Percentiles rank a stretch among this genome's conserved stretches.
phyloP scores from a whole-genome alignment of 2,797 vertebrate genomes.

The Tokudaia muenninki region DNA sequence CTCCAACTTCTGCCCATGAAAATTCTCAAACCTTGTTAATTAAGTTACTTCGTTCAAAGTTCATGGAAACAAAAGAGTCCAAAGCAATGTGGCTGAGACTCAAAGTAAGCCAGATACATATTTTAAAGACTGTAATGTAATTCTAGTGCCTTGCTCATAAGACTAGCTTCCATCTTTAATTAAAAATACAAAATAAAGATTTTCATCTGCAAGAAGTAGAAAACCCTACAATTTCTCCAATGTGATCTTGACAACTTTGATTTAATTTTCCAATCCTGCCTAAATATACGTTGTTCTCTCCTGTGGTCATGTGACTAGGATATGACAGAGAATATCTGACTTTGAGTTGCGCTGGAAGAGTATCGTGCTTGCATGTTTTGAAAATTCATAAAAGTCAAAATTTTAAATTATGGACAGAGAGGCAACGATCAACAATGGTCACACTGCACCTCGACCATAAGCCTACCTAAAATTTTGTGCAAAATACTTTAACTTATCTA shows the following conservation, averaged over 20 bases:
- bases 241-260: background rate
- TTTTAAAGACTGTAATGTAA: slow-evolving; percentile 12
- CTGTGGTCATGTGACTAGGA: background rate
- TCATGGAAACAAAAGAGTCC: background rate
- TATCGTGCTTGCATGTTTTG: background rate
- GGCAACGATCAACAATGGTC: background rate
- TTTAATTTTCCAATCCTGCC: slow-evolving; percentile 6
- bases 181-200: slow-evolving; percentile 44
- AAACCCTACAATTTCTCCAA: background rate
- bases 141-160: background rate
- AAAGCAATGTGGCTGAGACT: background rate
- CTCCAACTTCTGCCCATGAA: slow-evolving; percentile 24
- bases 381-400: background rate
- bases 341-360: background rate
- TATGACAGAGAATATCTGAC: background rate
- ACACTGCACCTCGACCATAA: background rate
- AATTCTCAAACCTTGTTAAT: slow-evolving; percentile 23
- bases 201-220: background rate
- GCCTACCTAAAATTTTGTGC: background rate
- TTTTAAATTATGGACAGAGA: background rate
- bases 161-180: background rate
- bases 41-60: slow-evolving; percentile 40
- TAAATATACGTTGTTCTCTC: slow-evolving; percentile 23
- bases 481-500: background rate
- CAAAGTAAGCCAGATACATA: background rate